Base-by-base conservation (phyloP, 1,140 invertebrate genomes). In the Thaumetopoea pityocampa region DNA sequence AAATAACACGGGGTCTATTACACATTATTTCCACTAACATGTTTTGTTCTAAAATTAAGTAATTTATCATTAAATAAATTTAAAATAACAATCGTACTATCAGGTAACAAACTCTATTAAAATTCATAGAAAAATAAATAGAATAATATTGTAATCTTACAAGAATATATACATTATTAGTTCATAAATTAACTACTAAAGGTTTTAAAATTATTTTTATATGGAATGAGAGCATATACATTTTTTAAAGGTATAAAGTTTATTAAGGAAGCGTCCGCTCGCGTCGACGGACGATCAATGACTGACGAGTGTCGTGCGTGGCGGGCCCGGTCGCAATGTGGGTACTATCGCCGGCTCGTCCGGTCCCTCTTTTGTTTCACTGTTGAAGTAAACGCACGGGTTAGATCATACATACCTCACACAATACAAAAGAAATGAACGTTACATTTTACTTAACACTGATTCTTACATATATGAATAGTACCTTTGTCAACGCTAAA, bases 301-400 rank as follows among this genome's bases (percentile, higher is more conserved):
- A 27, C 65, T 74, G 44, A 63, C 64, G 15, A 80, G 47, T 0
- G 64, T 20, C 3, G 73, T 24, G 10, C 79, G 58, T n/a, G 5
- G 67, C 20, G 0, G 76, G 79, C 3, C 64, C 64, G 71, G 74
- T 8, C 74, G 61, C 23, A 77, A 36, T 11, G 58, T 74, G 1
- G 72, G 76, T 8, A 77, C 72, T 24, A 77, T 80, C 15, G 57
- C 63, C 4, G 73, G 65, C 30, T 80, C 73, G 6, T 69, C 69
- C 10, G 47, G 22, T 32, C 71, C 69, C 43, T 67, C 68, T 38
- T 62, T 67, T 12, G 62, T 63, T 41, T 74, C 69, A 35, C 56
- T 74, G 54, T 42, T 23, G 16, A 34, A 24, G 16, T 5, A 10
- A 34, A 10, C n/a, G n/a, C 8, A 44, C 3, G 16, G 23, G 36